Evolutionary conservation across 2,888 invertebrate genomes (phyloP).

Genomic region (Theretra japonica): DNA sequence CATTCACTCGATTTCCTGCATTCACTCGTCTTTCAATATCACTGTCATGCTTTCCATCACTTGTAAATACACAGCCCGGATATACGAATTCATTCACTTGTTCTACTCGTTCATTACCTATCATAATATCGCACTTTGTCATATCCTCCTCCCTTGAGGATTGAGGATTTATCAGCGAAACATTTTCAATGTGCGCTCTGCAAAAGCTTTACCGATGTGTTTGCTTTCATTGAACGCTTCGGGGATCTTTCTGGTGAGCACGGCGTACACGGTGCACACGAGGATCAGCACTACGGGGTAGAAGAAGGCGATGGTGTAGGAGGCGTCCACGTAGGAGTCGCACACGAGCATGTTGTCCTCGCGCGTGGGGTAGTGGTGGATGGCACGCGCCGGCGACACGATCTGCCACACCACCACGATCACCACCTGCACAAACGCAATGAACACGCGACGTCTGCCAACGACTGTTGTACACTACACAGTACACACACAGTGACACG

Average conservation of each 20-base stretch:
- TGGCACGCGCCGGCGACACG: constrained; percentile 95
- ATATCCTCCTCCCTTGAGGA: too few species aligned
- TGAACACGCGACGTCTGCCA: neutral
- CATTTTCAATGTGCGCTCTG: neutral
- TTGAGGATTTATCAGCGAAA: neutral
- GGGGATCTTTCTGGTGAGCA: constrained; percentile 97
- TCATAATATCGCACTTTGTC: too few species aligned
- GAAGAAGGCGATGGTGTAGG: constrained; percentile 95
- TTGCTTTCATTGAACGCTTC: constrained; percentile 99
- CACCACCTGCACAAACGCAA: constrained; percentile 83
- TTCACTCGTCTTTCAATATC: too few species aligned
- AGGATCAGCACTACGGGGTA: constrained; percentile 96
- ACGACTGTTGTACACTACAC: neutral
- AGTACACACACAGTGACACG: neutral
- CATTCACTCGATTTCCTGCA: too few species aligned
- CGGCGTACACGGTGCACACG: constrained; percentile 97
- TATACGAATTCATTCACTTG: too few species aligned
- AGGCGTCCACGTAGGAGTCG: constrained; percentile 95
- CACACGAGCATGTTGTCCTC: constrained; percentile 96
- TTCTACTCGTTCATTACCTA: too few species aligned
- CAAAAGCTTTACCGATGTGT: constrained; percentile 90
- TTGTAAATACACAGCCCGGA: too few species aligned
- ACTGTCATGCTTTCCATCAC: too few species aligned
- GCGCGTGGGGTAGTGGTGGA: constrained; percentile 93
- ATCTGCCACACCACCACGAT: constrained; percentile 96